These are phyloP conservation scores for Parauchenoglanis ngamensis DNA, from an alignment of 2,797 vertebrate genomes.

Conservation along the genomic window DNA sequence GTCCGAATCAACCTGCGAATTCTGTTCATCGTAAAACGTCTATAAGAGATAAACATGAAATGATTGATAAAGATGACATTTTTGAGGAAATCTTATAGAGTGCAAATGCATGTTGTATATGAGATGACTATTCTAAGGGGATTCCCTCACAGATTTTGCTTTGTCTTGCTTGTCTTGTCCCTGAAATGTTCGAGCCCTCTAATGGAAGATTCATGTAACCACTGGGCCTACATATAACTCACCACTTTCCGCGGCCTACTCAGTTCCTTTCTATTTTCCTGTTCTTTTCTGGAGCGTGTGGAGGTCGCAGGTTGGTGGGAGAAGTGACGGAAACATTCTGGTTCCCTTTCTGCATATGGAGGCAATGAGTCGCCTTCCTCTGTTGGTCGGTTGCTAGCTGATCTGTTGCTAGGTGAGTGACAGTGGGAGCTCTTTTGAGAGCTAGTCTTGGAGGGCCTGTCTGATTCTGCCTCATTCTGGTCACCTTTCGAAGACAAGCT, in stretches of 20 bases:
- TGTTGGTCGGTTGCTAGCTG: constrained; percentile 68
- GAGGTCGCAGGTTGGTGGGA: constrained; percentile 67
- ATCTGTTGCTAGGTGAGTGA: constrained; percentile 74
- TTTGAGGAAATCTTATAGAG: constrained; percentile 52
- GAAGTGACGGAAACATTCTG: constrained; percentile 70
- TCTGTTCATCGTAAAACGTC: constrained; percentile 56
- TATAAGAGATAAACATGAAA: constrained; percentile 51
- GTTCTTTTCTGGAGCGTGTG: constrained; percentile 67
- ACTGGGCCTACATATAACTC: constrained; percentile 66
- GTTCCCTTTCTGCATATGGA: constrained; percentile 80
- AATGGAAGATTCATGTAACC: constrained; percentile 36
- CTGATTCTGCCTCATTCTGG: constrained; percentile 71
- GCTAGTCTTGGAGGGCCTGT: constrained; percentile 83
- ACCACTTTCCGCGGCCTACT: constrained; percentile 87
- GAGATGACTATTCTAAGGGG: neutral
- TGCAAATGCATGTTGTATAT: constrained; percentile 1
- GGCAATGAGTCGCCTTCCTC: constrained; percentile 75
- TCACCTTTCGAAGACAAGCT: constrained; percentile 44
- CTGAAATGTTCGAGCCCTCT: constrained; percentile 1
- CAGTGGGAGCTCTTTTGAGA: constrained; percentile 75
- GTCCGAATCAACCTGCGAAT: constrained; percentile 49
- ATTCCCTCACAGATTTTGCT: neutral
- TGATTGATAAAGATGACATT: constrained; percentile 25
- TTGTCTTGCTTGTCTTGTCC: neutral
- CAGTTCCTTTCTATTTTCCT: constrained; percentile 80